Evolutionary conservation across 2,888 invertebrate genomes (phyloP), one percentile per base, ranked within the genome.

Genomic region (Cheilosia variabilis): DNA sequence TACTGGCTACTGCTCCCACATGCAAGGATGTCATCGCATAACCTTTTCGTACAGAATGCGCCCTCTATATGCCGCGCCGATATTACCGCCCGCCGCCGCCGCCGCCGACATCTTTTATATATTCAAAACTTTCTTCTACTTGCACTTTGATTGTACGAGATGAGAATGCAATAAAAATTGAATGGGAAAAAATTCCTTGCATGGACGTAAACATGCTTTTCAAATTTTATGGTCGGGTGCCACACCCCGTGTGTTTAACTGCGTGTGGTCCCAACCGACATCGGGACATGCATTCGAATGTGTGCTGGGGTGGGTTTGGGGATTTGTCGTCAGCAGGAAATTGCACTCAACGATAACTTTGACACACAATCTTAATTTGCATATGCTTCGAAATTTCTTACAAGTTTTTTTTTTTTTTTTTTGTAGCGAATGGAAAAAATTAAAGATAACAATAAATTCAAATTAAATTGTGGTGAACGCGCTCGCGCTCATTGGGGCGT

Each of bases 141-240:
- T 81, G 81, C 68, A 63, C 62, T 76, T 76, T 75, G 43, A 57
- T 76, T 81, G 75, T 57, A 52, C 50, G 34, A 63, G 69, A 81
- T 81, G 76, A 76, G 57, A 81, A 69, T 76, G 76, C 76, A 69
- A 81, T 81, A 81, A 81, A 80, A 81, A 69, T 63, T 75, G 68
- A 63, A 76, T 57, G 27, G 68, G 43, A 81, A 62, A 75, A 52
- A 76, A 57, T 63, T 76, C 68, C 5, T 69, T 34, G 52, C 57
- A 57, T 57, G 57, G 34, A 66, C 79, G 73, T 45, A 80, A 81
- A 63, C 76, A 62, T 43, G 69, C 63, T 50, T 81, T 73, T 81
- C 57, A 63, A 69, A 76, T 81, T 63, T 75, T 63, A 63, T 75
- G 55, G 60, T 68, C 53, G 52, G 34, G 15, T 62, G 55, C 47